Base-by-base conservation (phyloP, 2,888 invertebrate species). In the Notodonta ziczac region DNA sequence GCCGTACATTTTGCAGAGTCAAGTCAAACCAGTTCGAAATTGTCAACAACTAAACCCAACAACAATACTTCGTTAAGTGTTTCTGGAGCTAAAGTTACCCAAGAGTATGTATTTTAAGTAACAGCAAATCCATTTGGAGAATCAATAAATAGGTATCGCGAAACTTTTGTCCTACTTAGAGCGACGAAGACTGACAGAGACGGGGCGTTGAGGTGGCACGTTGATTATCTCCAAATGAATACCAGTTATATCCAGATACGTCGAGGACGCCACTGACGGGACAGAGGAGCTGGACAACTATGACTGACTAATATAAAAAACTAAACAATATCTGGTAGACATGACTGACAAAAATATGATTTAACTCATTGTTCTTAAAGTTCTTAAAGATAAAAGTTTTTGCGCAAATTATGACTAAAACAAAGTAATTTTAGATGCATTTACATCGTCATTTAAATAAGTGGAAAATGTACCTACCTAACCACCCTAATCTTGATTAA, bases 191-290 rank as follows among this genome's bases (percentile, higher is more conserved):
- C 56, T 65, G 69, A 75, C 61, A 62, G 74, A 66, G 69, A 69
- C 63, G 62, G 65, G 50, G 56, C 65, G 61, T 73, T 63, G 56
- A 61, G 65, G 60, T 58, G 61, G 62, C 59, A 65, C 72, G 70
- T 72, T 85, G 80, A 88, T 87, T 87, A 87, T 85, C 83, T 82
- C 73, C 82, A 85, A 89, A 89, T 90, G 86, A 85, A 86, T 86
- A 88, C 90, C 83, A 82, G 91, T 90, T 88, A 64, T 68, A 77
- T 83, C 89, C 84, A 86, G 91, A 85, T 83, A 70, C 57, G 62
- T 60, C 87, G 84, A 87, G 89, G 84, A 72, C 84, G 72, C 51
- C 82, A 72, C 51, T 56, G 53, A 62, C 69, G 63, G 56, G 67
- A 67, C 63, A 60, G 39, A 24, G 58, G 52, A 50, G 46, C 67